Percentiles rank a stretch among this genome's conserved stretches.
Conservation (phyloP, 2,888 invertebrate genomes). For the Monochamus alternatus region DNA sequence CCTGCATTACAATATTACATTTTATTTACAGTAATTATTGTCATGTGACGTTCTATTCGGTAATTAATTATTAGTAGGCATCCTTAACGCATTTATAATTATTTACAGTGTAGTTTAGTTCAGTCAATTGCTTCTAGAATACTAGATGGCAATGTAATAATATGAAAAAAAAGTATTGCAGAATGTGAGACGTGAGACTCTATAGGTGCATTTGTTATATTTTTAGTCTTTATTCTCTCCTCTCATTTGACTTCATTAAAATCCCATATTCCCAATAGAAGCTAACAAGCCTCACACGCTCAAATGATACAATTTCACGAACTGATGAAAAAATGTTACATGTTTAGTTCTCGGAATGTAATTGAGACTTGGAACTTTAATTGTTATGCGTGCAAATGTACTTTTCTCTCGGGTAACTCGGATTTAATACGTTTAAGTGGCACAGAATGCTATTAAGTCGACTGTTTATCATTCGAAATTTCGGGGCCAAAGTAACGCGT, state of each 20-base stretch:
- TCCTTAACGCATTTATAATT: too few species aligned
- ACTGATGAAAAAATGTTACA: background rate
- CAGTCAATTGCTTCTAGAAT: too few species aligned
- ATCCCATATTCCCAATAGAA: background rate
- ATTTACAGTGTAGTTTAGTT: too few species aligned
- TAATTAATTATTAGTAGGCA: too few species aligned
- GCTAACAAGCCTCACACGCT: background rate
- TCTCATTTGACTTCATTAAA: background rate
- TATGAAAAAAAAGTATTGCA: too few species aligned
- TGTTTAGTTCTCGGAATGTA: background rate
- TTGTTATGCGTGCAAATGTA: background rate
- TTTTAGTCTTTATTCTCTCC: background rate
- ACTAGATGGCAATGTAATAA: too few species aligned
- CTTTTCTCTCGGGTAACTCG: background rate
- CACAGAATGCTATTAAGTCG: background rate
- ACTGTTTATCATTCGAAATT: background rate
- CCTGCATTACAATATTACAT: too few species aligned
- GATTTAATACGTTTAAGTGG: background rate
- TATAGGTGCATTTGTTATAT: too few species aligned
- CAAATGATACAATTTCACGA: background rate
- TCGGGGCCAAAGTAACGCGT: background rate
- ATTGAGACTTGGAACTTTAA: background rate
- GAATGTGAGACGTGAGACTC: too few species aligned
- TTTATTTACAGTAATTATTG: too few species aligned
- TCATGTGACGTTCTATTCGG: too few species aligned